Percentiles rank a stretch among this genome's conserved stretches.
These are phyloP conservation scores for Eupithecia tripunctaria DNA, from an alignment of 2,888 invertebrate species.

Conservation along the genomic window DNA sequence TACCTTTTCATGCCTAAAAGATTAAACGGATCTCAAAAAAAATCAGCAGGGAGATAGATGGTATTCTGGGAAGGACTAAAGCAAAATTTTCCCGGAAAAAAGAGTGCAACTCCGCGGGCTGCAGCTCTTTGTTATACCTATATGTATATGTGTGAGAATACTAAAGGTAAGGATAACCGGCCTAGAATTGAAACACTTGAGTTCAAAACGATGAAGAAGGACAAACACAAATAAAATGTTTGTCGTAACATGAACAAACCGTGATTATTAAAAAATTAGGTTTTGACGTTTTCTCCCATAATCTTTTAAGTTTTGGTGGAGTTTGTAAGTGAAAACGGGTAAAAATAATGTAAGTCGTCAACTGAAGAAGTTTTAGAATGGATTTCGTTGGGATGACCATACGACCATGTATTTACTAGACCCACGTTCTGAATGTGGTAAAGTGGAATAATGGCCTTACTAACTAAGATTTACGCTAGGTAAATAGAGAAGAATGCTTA, in stretches of 20 bases:
- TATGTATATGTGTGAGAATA: too few relatives aligned
- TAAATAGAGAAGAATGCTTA: constrained; percentile 31
- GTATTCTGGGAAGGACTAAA: too few relatives aligned
- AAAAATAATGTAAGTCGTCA: neutral
- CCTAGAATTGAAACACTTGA: too few relatives aligned
- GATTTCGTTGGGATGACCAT: neutral
- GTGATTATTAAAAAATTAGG: neutral
- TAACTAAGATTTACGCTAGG: constrained; percentile 46
- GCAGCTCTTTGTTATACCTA: too few relatives aligned
- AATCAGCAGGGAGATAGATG: too few relatives aligned
- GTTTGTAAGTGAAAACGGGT: neutral
- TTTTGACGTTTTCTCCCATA: neutral
- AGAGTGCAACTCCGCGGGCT: too few relatives aligned
- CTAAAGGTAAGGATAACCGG: too few relatives aligned
- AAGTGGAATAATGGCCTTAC: constrained; percentile 41
- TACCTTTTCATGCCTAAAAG: too few relatives aligned
- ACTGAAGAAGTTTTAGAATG: neutral
- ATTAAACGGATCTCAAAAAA: too few relatives aligned
- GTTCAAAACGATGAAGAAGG: neutral
- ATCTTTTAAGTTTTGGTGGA: too few relatives aligned
- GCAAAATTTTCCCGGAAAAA: too few relatives aligned
- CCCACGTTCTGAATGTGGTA: constrained; percentile 39
- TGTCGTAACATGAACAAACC: neutral
- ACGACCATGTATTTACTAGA: constrained; percentile 28
- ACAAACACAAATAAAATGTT: neutral